Evolutionary conservation across 2,888 invertebrate genomes (phyloP).

Genomic region (Cosmia pyralina): DNA sequence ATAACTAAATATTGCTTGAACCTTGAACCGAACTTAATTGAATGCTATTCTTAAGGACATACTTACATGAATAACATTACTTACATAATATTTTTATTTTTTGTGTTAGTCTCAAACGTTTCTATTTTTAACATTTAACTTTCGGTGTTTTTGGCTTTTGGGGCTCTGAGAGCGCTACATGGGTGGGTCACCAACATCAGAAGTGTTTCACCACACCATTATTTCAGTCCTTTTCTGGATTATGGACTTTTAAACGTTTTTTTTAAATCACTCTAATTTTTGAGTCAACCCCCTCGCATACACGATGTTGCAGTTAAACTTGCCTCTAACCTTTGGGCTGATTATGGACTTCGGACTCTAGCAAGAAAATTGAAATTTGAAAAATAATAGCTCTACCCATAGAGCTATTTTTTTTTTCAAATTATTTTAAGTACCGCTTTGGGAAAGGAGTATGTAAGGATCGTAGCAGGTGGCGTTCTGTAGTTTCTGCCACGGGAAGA

Average conservation of each 20-base stretch:
- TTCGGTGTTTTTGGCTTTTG: constrained; percentile 1
- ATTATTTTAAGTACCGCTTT: not conserved
- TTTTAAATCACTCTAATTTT: not conserved
- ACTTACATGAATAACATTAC: not conserved
- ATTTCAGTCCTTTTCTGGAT: not conserved
- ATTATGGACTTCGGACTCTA: not conserved
- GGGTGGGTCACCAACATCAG: not conserved
- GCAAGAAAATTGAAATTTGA: no score
- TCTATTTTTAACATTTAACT: not conserved
- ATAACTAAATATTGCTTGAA: constrained; percentile 26
- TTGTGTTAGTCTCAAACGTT: not conserved
- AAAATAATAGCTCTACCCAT: no score
- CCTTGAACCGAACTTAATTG: constrained; percentile 33
- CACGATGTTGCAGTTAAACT: not conserved
- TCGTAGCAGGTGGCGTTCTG: no score
- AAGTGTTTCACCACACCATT: not conserved
- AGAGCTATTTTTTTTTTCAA: not conserved
- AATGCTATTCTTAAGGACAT: constrained; percentile 15
- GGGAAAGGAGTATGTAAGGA: no score
- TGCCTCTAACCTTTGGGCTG: not conserved
- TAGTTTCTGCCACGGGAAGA: no score
- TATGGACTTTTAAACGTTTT: not conserved
- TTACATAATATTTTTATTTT: not conserved
- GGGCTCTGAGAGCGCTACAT: not conserved
- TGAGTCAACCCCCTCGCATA: not conserved